A percentile compares a stretch with the other conserved stretches of the same genome.
Conservation (phyloP, 1,140 invertebrate species). For the Euwallacea fornicatus region DNA sequence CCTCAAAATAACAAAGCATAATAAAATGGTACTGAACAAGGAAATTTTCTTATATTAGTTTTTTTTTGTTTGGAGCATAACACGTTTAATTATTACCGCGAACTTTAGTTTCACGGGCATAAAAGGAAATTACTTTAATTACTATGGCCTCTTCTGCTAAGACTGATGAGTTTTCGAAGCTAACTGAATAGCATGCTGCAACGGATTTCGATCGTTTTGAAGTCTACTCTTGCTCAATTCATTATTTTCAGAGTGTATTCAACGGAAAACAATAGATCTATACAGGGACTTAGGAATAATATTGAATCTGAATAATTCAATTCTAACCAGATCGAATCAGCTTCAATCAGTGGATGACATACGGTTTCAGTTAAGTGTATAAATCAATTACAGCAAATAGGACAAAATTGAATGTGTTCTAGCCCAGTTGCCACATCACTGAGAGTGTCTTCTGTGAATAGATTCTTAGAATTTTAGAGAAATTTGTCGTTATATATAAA, state of each 20-base stretch:
- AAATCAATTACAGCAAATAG: slow-evolving; percentile 31
- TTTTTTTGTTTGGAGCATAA: too few species aligned
- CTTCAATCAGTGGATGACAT: slow-evolving; percentile 29
- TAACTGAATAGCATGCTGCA: neutral
- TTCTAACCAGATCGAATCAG: slow-evolving; percentile 23
- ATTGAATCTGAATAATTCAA: slow-evolving; percentile 33
- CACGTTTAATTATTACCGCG: too few species aligned
- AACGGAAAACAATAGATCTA: slow-evolving; percentile 11
- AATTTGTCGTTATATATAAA: too few species aligned
- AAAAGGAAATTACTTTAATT: too few species aligned
- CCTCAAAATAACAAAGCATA: too few species aligned
- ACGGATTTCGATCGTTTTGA: neutral
- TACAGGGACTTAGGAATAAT: slow-evolving; percentile 16
- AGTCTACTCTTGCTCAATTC: slow-evolving; percentile 3
- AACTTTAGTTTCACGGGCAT: too few species aligned
- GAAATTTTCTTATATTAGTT: too few species aligned
- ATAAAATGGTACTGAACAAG: too few species aligned
- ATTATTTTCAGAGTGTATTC: slow-evolving; percentile 6
- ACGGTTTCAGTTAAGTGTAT: slow-evolving; percentile 24
- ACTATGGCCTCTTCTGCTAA: neutral
- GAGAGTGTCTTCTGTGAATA: neutral
- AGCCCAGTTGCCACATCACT: slow-evolving; percentile 23
- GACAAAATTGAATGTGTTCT: slow-evolving; percentile 19
- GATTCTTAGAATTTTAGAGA: too few species aligned
- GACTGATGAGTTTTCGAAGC: neutral